Conservation (phyloP, 2,113 vertebrate species). For the Upupa epops region DNA sequence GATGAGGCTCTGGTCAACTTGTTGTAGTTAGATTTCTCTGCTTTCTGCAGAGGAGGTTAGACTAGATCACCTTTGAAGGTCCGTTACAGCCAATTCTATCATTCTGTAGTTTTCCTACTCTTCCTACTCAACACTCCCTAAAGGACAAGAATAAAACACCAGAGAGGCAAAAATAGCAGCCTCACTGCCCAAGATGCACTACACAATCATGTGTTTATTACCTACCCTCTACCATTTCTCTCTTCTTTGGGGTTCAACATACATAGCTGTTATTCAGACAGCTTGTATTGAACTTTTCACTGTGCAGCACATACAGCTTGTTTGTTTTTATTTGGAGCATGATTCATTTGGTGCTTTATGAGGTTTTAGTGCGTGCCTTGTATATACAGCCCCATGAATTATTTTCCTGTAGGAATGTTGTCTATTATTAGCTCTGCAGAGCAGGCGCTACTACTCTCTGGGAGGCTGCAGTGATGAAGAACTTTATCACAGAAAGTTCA, state of each 20-base stretch:
- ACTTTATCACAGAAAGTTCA: not conserved
- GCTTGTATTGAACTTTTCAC: not conserved
- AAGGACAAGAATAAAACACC: not conserved
- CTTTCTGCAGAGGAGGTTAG: no score
- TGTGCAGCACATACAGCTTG: not conserved
- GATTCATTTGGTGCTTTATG: not conserved
- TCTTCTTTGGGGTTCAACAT: not conserved
- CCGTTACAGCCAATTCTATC: not conserved
- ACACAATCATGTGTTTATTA: not conserved
- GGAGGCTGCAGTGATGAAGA: conserved; percentile 1
- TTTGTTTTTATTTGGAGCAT: not conserved
- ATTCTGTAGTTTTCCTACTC: not conserved
- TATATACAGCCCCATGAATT: not conserved
- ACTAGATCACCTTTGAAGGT: not conserved
- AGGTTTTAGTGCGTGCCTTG: not conserved
- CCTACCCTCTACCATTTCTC: not conserved
- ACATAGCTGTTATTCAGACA: not conserved
- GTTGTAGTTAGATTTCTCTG: no score
- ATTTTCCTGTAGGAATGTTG: not conserved
- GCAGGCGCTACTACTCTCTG: not conserved
- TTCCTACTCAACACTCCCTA: not conserved
- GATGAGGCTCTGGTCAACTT: no score
- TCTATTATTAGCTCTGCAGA: conserved; percentile 38
- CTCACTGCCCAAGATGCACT: not conserved
- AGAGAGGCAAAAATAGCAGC: not conserved